Percentiles rank a stretch among this genome's conserved stretches.
phyloP scores from a whole-genome alignment of 2,113 vertebrate species.

The Hipposideros armiger region DNA sequence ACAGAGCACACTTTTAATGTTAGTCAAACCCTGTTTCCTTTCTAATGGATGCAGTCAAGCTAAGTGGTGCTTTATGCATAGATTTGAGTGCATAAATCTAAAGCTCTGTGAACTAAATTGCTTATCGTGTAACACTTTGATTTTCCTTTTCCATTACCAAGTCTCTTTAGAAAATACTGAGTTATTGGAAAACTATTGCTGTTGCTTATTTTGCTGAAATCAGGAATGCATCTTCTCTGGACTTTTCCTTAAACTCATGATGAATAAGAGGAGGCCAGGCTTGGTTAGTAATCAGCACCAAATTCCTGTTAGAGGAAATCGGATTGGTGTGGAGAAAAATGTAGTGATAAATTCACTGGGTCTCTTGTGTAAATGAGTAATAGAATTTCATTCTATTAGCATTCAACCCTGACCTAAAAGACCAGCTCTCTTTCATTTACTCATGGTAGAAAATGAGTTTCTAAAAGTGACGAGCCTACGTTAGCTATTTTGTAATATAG shows the following conservation, averaged over 20 bases:
- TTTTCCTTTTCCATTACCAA: conserved; percentile 59
- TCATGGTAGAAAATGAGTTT: conserved; percentile 37
- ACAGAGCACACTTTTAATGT: neutral
- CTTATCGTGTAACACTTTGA: conserved; percentile 12
- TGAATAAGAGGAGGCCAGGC: conserved; percentile 9
- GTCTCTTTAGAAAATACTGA: conserved; percentile 50
- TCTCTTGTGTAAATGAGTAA: neutral
- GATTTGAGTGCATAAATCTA: neutral
- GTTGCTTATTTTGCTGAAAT: conserved; percentile 1
- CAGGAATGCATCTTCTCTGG: conserved; percentile 11
- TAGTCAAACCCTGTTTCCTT: neutral
- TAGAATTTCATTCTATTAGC: neutral
- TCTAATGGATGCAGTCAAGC: conserved; percentile 36
- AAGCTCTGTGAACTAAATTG: conserved; percentile 14
- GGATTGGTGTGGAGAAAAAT: neutral
- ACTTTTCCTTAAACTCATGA: neutral
- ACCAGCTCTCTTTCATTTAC: conserved; percentile 9
- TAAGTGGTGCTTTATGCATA: conserved; percentile 48
- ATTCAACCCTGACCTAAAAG: conserved; percentile 14
- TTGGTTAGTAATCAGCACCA: neutral
- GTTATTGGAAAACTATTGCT: conserved; percentile 13
- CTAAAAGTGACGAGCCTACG: neutral
- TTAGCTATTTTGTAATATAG: neutral
- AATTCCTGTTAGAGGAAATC: conserved; percentile 6
- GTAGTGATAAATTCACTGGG: neutral